These are phyloP conservation scores for Enteromius unitaeniatus DNA, from an alignment of 2,797 vertebrate genomes.

Conservation along the genomic window DNA sequence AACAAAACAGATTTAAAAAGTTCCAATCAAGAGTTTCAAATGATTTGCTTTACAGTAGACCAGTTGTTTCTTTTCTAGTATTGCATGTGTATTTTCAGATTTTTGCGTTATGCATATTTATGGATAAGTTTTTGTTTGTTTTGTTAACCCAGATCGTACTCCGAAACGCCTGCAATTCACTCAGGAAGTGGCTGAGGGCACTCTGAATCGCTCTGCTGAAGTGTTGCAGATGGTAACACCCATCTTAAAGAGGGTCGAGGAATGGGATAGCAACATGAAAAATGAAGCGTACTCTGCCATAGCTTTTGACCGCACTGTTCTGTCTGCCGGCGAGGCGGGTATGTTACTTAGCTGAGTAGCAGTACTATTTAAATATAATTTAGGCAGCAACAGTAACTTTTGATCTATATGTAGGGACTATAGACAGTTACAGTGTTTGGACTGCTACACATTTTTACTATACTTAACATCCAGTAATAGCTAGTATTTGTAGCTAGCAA, in stretches of 20 bases:
- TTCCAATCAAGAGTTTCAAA: background rate
- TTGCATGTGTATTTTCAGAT: background rate
- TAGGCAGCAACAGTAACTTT: background rate
- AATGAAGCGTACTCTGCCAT: constrained; percentile 83
- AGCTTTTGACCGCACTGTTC: constrained; percentile 82
- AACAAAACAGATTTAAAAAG: background rate
- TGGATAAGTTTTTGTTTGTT: background rate
- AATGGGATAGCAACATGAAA: constrained; percentile 87
- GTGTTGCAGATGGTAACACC: constrained; percentile 81
- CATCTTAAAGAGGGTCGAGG: constrained; percentile 80
- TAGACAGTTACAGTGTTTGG: background rate
- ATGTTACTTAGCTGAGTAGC: constrained; percentile 46
- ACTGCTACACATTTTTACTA: background rate
- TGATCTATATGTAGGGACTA: background rate
- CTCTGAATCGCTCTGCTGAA: constrained; percentile 78
- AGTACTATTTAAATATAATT: background rate
- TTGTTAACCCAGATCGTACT: constrained; percentile 73
- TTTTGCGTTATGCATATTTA: background rate
- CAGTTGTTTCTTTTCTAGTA: background rate
- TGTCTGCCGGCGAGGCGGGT: constrained; percentile 90
- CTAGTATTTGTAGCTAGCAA: background rate
- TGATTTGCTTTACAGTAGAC: background rate
- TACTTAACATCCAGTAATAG: background rate
- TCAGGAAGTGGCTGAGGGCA: constrained; percentile 77
- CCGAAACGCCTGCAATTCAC: constrained; percentile 82